Conservation (phyloP, 1,140 invertebrate genomes). For the Drosophila novamexicana region DNA sequence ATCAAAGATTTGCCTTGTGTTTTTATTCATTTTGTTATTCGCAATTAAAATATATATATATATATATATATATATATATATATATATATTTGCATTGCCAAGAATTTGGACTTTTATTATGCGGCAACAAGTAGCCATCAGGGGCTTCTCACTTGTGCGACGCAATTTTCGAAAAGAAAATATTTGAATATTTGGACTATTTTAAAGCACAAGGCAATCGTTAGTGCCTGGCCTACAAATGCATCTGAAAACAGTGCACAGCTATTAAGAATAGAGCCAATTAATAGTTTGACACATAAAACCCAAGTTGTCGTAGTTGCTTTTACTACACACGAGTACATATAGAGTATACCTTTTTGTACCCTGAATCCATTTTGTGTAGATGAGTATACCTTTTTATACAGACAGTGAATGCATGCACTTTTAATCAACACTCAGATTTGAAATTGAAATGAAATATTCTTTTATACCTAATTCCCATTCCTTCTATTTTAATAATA, state of each 20-base stretch:
- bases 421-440: too few relatives aligned
- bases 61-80: too few relatives aligned
- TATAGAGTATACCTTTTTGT: too few relatives aligned
- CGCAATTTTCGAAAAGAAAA: constrained; percentile 29
- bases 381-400: too few relatives aligned
- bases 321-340: too few relatives aligned
- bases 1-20: constrained; percentile 17
- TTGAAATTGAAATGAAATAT: too few relatives aligned
- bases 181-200: constrained; percentile 28
- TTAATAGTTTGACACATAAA: constrained; percentile 37
- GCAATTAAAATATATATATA: neutral
- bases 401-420: too few relatives aligned
- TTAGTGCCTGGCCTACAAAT: constrained; percentile 25
- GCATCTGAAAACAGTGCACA: constrained; percentile 60
- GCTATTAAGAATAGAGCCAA: constrained; percentile 42
- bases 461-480: too few relatives aligned
- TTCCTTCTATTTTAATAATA: too few relatives aligned
- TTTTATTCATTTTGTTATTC: constrained; percentile 7
- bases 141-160: constrained; percentile 24
- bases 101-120: constrained; percentile 17
- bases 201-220: constrained; percentile 53
- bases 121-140: constrained; percentile 36
- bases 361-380: too few relatives aligned
- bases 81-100: constrained; percentile 13
- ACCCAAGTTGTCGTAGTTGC: too few relatives aligned